phyloP scores from a whole-genome alignment of 1,140 invertebrate species.

The Phocides pigmalion region DNA sequence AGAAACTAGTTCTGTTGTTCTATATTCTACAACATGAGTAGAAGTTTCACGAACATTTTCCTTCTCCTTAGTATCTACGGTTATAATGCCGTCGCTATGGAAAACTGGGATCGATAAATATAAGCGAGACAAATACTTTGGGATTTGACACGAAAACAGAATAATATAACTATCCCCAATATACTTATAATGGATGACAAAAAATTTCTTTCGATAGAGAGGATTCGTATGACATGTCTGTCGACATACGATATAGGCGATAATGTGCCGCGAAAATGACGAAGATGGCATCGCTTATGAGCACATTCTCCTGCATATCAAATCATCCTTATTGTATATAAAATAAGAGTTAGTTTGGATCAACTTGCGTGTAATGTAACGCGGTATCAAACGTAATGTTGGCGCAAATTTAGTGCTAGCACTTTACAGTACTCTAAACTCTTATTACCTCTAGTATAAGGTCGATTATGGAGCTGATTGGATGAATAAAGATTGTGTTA shows the following conservation, averaged over 20 bases:
- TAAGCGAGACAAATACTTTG: no score
- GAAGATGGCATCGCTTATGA: constrained; percentile 7
- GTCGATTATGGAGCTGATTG: not conserved
- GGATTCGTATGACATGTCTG: constrained; percentile 19
- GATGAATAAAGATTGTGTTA: not conserved
- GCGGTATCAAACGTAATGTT: constrained; percentile 18
- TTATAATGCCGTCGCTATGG: no score
- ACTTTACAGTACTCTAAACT: not conserved
- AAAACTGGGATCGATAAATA: no score
- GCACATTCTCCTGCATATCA: not conserved
- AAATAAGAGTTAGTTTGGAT: not conserved
- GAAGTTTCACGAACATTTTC: no score
- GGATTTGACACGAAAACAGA: no score
- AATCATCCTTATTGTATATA: not conserved
- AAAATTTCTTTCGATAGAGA: constrained; percentile 12
- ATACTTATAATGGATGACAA: not conserved
- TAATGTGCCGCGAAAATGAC: constrained; percentile 29
- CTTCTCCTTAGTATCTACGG: no score
- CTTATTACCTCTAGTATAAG: not conserved
- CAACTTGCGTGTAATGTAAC: not conserved
- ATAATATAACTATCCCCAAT: not conserved
- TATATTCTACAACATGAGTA: no score
- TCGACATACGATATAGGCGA: constrained; percentile 32
- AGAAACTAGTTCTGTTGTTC: no score
- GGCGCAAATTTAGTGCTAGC: constrained; percentile 18